Conservation (phyloP, 1,140 invertebrate species). For the Lordiphosa collinella region DNA sequence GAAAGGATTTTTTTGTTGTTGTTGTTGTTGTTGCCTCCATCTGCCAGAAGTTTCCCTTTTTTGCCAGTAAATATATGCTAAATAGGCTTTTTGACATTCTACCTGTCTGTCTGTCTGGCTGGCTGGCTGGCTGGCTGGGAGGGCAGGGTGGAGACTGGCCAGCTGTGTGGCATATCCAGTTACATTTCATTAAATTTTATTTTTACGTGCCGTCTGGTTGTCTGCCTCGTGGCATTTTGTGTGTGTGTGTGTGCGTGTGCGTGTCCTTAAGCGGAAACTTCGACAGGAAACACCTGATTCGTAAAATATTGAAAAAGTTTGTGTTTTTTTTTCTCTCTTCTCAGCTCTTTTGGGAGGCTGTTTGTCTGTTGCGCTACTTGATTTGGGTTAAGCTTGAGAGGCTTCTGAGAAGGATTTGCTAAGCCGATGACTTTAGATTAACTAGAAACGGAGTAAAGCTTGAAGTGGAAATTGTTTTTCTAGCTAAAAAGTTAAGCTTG, state of each 20-base stretch:
- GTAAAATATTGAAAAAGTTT: constrained; percentile 78
- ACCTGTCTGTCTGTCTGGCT: constrained; percentile 26
- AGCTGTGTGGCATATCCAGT: constrained; percentile 60
- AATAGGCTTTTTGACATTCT: constrained; percentile 77
- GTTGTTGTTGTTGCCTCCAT: constrained; percentile 1
- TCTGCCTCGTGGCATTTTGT: constrained; percentile 40
- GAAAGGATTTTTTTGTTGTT: constrained; percentile 49
- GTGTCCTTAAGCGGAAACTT: constrained; percentile 76
- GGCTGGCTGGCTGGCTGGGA: background rate
- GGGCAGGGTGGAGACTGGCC: constrained; percentile 10
- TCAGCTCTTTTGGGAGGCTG: constrained; percentile 12
- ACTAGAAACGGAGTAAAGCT: too few relatives aligned
- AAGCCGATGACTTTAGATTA: background rate
- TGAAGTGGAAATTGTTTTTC: background rate
- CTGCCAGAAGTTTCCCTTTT: constrained; percentile 36
- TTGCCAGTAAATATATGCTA: constrained; percentile 70
- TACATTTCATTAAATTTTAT: constrained; percentile 78
- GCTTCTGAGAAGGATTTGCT: background rate
- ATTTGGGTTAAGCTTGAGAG: background rate
- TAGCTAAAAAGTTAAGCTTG: too few relatives aligned
- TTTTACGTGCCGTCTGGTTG: constrained; percentile 61
- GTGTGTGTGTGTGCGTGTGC: constrained; percentile 31
- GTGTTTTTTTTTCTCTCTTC: constrained; percentile 15
- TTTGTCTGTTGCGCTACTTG: constrained; percentile 20
- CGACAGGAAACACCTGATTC: constrained; percentile 78